phyloP scores from a whole-genome alignment of 2,113 vertebrate species.

The Calidris pygmaea region DNA sequence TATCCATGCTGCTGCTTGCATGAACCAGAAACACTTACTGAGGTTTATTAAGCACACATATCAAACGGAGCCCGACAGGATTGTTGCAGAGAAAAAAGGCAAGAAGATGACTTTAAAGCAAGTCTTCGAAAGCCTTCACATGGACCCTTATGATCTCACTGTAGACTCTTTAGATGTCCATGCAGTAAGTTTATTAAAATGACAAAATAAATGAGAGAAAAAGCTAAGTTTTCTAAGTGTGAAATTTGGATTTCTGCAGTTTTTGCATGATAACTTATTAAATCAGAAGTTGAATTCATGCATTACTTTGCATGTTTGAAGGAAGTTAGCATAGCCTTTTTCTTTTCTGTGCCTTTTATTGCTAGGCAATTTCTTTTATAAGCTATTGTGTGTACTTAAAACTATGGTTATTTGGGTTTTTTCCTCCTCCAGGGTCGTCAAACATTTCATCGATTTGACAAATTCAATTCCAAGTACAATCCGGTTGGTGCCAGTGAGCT shows the following conservation, averaged over 20 bases:
- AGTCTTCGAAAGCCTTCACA: constrained; percentile 88
- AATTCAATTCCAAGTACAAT: constrained; percentile 99
- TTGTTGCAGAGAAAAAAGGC: constrained; percentile 83
- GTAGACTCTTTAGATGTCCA: constrained; percentile 98
- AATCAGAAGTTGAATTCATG: neutral
- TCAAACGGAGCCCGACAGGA: constrained; percentile 84
- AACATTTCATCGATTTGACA: constrained; percentile 98
- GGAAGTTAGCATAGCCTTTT: neutral
- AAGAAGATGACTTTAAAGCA: constrained; percentile 87
- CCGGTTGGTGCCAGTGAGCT: constrained; percentile 96
- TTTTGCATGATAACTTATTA: neutral
- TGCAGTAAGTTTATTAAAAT: constrained; percentile 80
- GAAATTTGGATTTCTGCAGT: neutral
- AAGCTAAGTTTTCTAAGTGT: neutral
- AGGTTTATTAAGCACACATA: constrained; percentile 92
- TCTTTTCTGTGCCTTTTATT: neutral
- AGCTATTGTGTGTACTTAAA: neutral
- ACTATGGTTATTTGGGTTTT: neutral
- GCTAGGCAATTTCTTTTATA: neutral
- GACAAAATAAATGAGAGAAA: neutral
- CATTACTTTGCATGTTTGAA: neutral
- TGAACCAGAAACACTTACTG: constrained; percentile 96
- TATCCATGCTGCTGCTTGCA: constrained; percentile 95
- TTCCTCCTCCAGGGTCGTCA: constrained; percentile 85
- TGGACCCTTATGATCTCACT: constrained; percentile 97